Conservation (phyloP, 2,888 invertebrate genomes). For the Iselma pallidipennis region DNA sequence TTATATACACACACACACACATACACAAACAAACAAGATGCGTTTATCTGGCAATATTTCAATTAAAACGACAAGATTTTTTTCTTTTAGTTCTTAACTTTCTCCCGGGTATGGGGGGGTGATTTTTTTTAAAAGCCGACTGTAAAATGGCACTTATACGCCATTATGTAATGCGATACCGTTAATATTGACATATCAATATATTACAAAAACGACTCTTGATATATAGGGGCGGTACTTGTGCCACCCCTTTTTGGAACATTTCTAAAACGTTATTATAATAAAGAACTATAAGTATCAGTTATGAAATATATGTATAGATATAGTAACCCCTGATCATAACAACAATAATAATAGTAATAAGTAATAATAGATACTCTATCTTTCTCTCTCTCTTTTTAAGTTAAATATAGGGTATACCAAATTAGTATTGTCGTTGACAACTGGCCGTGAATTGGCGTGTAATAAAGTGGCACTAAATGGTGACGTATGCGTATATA, state of each 20-base stretch:
- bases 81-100: too few relatives aligned
- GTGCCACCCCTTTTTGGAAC: constrained; percentile 15
- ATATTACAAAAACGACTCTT: constrained; percentile 41
- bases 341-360: constrained; percentile 40
- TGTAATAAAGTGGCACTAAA: constrained; percentile 54
- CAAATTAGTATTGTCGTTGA: constrained; percentile 53
- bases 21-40: constrained; percentile 9
- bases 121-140: not conserved
- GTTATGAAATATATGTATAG: constrained; percentile 44
- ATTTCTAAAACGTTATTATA: constrained; percentile 43
- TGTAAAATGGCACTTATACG: not conserved
- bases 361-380: too few relatives aligned
- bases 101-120: not conserved
- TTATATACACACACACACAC: not conserved
- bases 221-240: constrained; percentile 32
- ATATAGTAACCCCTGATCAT: constrained; percentile 42
- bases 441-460: constrained; percentile 51
- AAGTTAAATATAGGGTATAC: constrained; percentile 25
- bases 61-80: not conserved
- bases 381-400: not conserved
- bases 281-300: constrained; percentile 45
- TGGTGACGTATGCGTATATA: constrained; percentile 21
- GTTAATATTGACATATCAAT: constrained; percentile 41
- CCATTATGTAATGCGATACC: constrained; percentile 27
- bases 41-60: not conserved